Percentiles rank a stretch among this genome's conserved stretches.
phyloP scores from a whole-genome alignment of 1,140 invertebrate genomes.

The Arion vulgaris region DNA sequence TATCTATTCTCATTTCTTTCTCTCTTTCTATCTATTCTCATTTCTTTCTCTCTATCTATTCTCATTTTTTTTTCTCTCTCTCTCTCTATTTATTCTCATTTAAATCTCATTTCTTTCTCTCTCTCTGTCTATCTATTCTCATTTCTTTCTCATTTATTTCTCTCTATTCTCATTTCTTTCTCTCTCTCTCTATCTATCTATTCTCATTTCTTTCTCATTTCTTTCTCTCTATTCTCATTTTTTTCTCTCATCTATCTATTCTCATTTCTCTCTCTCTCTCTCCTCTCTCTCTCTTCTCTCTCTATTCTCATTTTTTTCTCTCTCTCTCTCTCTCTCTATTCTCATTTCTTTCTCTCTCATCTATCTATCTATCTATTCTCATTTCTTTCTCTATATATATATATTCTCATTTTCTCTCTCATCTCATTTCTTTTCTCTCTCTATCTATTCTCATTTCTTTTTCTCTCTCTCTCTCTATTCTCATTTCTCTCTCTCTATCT shows the following conservation, averaged over 20 bases:
- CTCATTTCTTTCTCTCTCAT: no score
- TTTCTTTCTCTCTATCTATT: no score
- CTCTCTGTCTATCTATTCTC: not conserved
- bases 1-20: no score
- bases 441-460: constrained; percentile 16
- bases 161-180: not conserved
- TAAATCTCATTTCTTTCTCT: not conserved
- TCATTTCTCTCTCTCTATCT: not conserved
- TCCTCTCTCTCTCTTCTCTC: no score
- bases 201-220: not conserved
- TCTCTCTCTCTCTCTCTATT: no score
- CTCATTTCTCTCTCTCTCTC: no score
- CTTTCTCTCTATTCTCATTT: not conserved
- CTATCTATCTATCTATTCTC: not conserved
- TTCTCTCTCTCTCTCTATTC: constrained; percentile 23
- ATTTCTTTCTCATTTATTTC: not conserved
- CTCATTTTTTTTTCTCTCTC: not conserved
- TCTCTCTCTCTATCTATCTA: constrained; percentile 1
- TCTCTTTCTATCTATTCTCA: no score
- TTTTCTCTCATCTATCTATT: not conserved
- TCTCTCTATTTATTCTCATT: not conserved
- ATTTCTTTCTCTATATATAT: not conserved
- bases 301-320: no score
- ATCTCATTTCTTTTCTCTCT: constrained; percentile 2
- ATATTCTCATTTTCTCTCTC: not conserved